Evolutionary conservation across 2,113 vertebrate genomes (phyloP).

Genomic region (Phrynosoma blainvillii): DNA sequence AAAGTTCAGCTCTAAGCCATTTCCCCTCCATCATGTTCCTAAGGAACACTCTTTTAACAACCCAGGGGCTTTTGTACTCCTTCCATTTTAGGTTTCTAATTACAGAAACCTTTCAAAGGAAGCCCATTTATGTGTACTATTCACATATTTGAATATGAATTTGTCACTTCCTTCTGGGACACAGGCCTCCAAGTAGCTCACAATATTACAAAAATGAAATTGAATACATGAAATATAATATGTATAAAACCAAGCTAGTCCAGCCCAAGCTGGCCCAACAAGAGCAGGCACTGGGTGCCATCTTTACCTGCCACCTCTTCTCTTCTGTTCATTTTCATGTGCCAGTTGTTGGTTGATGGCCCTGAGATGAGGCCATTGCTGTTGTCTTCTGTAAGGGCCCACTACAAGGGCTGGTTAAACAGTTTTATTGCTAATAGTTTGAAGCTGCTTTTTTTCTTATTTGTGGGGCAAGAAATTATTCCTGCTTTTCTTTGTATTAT

Average conservation of each 20-base stretch:
- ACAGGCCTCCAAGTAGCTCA: not conserved
- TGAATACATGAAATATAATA: not conserved
- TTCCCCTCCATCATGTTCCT: not conserved
- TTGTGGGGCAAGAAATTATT: not conserved
- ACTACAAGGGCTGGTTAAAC: not conserved
- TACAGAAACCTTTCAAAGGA: not conserved
- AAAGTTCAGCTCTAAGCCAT: not conserved
- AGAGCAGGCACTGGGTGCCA: not conserved
- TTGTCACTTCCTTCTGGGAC: not conserved
- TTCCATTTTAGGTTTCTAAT: conserved; percentile 5
- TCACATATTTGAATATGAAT: not conserved
- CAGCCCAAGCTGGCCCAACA: not conserved
- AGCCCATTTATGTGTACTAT: not conserved
- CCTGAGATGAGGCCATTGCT: not conserved
- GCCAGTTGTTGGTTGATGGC: not conserved
- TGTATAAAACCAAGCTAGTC: no score
- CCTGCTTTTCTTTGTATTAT: not conserved
- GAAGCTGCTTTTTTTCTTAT: not conserved
- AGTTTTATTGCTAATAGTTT: not conserved
- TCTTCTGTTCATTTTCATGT: not conserved
- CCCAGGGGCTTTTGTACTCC: not conserved
- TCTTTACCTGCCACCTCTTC: not conserved
- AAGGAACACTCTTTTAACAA: not conserved
- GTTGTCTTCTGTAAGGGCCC: not conserved
- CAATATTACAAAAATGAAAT: not conserved